Percentiles rank a stretch among this genome's conserved stretches.
These are phyloP conservation scores for Sphecodes monilicornis DNA, from an alignment of 2,888 invertebrate genomes.

Conservation along the genomic window DNA sequence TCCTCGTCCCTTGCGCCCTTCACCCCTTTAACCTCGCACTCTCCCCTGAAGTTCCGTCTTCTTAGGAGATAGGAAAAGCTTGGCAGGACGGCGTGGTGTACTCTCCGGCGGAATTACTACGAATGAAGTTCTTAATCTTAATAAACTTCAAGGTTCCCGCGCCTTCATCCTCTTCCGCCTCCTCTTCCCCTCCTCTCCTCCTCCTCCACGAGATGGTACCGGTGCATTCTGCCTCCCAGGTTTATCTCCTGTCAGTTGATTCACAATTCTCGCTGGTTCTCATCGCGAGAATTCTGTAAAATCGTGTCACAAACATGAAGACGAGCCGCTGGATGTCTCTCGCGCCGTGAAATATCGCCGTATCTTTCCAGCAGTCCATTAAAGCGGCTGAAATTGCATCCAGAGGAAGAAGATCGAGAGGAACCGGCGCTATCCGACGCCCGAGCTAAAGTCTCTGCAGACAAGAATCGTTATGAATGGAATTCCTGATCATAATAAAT, in stretches of 20 bases:
- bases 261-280: constrained; percentile 62
- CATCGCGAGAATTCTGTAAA: constrained; percentile 49
- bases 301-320: constrained; percentile 55
- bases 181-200: background rate
- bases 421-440: background rate
- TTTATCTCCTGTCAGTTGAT: constrained; percentile 70
- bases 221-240: constrained; percentile 39
- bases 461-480: constrained; percentile 57
- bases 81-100: constrained; percentile 40
- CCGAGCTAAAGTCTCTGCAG: constrained; percentile 5
- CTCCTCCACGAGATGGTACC: background rate
- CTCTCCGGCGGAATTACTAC: constrained; percentile 75
- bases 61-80: constrained; percentile 58
- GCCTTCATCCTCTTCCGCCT: constrained; percentile 57
- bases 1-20: background rate
- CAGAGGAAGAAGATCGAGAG: constrained; percentile 8
- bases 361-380: constrained; percentile 44
- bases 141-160: constrained; percentile 80
- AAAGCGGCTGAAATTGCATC: constrained; percentile 43
- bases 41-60: constrained; percentile 35
- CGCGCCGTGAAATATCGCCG: constrained; percentile 45
- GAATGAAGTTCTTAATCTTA: constrained; percentile 83
- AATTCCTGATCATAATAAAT: constrained; percentile 28
- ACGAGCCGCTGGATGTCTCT: constrained; percentile 1
- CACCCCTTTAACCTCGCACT: background rate